A percentile compares a stretch with the other conserved stretches of the same genome.
Evolutionary conservation across 1,140 invertebrate genomes (phyloP).

Genomic region (Drosophila tropicalis): DNA sequence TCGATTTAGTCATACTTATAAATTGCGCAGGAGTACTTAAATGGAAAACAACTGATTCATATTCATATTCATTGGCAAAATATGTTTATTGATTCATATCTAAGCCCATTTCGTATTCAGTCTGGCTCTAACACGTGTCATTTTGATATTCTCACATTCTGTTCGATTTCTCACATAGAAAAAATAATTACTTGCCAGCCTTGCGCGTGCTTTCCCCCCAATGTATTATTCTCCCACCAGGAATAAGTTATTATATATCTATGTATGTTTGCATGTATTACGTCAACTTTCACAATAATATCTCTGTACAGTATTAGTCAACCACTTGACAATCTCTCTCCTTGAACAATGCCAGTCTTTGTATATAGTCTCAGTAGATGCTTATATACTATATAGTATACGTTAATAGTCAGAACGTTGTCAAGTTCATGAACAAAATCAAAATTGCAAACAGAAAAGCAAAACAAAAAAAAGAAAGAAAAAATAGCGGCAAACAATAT

Average conservation of each 20-base stretch:
- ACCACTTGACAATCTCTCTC: constrained; percentile 41
- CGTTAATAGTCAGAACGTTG: background rate
- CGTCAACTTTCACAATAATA: constrained; percentile 38
- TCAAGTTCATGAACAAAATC: constrained; percentile 11
- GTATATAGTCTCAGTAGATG: constrained; percentile 34
- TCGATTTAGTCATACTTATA: background rate
- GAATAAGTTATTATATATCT: constrained; percentile 22
- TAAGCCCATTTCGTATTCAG: constrained; percentile 37
- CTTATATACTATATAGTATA: background rate
- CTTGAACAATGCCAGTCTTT: constrained; percentile 62
- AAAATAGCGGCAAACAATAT: constrained; percentile 5
- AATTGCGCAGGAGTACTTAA: background rate
- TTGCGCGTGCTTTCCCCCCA: background rate
- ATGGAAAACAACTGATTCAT: background rate
- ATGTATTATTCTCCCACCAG: background rate
- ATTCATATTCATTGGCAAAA: background rate
- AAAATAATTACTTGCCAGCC: constrained; percentile 46
- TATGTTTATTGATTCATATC: constrained; percentile 7
- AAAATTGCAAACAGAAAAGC: background rate
- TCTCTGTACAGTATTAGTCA: constrained; percentile 49
- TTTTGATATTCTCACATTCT: constrained; percentile 45
- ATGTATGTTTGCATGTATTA: constrained; percentile 12
- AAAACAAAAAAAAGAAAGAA: background rate
- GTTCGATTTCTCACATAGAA: constrained; percentile 50
- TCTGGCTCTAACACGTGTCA: constrained; percentile 55